These are phyloP conservation scores for Vanessa cardui DNA, from an alignment of 2,888 invertebrate genomes.

Conservation along the genomic window DNA sequence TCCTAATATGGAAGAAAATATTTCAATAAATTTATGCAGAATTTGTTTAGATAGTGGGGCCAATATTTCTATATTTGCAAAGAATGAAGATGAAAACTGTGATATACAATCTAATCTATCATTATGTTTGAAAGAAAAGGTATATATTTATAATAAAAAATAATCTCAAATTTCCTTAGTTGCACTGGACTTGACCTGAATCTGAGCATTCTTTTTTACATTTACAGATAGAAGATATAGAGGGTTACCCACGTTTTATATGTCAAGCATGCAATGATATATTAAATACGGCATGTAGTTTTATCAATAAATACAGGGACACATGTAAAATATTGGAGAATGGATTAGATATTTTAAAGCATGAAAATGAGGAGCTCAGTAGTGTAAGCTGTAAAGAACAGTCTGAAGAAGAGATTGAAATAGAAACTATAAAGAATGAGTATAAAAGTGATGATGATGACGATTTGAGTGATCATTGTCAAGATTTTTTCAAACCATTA, in stretches of 20 bases:
- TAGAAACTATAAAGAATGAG: slow-evolving; percentile 53
- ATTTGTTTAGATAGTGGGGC: slow-evolving; percentile 68
- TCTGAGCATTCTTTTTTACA: background rate
- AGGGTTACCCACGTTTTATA: slow-evolving; percentile 67
- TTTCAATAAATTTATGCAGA: slow-evolving; percentile 55
- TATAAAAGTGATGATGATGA: slow-evolving; percentile 41
- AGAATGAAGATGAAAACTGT: slow-evolving; percentile 43
- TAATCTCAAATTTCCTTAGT: background rate
- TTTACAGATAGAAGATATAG: slow-evolving; percentile 67
- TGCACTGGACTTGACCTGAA: background rate
- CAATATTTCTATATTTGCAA: slow-evolving; percentile 61
- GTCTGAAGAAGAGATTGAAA: slow-evolving; percentile 48
- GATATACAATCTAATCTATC: slow-evolving; percentile 56
- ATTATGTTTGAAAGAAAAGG: slow-evolving; percentile 64
- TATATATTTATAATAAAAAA: slow-evolving; percentile 36
- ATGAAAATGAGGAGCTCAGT: slow-evolving; percentile 48
- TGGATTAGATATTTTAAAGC: slow-evolving; percentile 54
- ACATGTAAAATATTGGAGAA: slow-evolving; percentile 57
- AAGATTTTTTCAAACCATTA: slow-evolving; percentile 28
- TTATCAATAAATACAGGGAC: slow-evolving; percentile 64
- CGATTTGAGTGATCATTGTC: slow-evolving; percentile 21
- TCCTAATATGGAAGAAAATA: slow-evolving; percentile 19
- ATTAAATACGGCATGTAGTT: slow-evolving; percentile 56
- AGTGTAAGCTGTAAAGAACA: slow-evolving; percentile 40
- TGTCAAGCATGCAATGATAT: slow-evolving; percentile 61